A percentile compares a stretch with the other conserved stretches of the same genome.
These are phyloP conservation scores for Sphecodes monilicornis DNA, from an alignment of 2,888 invertebrate species.

Conservation along the genomic window DNA sequence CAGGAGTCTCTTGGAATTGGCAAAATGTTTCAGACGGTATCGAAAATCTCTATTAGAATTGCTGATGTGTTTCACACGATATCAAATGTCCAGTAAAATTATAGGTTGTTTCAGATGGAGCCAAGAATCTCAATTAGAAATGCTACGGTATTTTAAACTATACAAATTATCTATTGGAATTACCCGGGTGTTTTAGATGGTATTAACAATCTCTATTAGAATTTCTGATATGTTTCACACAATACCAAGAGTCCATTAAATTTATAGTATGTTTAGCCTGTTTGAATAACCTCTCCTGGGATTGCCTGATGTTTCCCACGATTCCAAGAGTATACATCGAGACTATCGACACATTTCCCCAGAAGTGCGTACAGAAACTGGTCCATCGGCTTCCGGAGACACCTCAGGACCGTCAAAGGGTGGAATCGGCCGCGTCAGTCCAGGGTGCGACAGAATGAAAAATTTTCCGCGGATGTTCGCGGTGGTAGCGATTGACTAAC, in stretches of 20 bases:
- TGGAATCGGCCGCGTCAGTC: neutral
- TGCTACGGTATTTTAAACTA: no score
- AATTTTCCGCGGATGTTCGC: slow-evolving; percentile 36
- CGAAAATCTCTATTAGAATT: no score
- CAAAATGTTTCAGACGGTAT: no score
- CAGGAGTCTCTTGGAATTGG: no score
- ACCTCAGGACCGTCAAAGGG: neutral
- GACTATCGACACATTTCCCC: neutral
- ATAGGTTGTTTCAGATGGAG: neutral
- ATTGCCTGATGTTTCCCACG: no score
- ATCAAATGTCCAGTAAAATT: no score
- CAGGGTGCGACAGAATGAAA: slow-evolving; percentile 4
- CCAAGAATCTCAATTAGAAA: no score
- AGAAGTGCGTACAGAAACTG: neutral
- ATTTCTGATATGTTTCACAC: no score
- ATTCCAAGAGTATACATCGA: neutral
- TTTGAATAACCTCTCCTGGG: neutral
- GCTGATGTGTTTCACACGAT: no score
- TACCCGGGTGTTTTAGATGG: neutral
- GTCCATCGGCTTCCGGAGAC: neutral
- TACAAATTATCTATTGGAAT: no score
- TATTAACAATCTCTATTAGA: neutral
- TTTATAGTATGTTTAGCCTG: neutral
- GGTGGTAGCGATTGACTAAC: slow-evolving; percentile 36
- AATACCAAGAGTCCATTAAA: neutral